Base-by-base conservation (phyloP, 2,797 vertebrate genomes). In the Apogon hyalosoma region DNA sequence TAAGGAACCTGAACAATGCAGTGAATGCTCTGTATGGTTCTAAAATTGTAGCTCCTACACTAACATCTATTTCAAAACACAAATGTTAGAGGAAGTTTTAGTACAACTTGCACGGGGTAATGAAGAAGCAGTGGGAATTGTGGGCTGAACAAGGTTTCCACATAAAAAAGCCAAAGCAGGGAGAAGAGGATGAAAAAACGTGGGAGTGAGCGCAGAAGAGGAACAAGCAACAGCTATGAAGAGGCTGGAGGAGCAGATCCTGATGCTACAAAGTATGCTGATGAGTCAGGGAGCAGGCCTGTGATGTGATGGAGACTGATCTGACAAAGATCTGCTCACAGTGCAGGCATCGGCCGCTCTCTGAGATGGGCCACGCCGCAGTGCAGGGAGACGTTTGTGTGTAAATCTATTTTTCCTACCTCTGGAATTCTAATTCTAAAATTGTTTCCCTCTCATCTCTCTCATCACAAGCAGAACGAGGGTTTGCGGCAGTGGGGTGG, bases 221-320 rank as follows among this genome's bases (percentile, higher is more conserved):
- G 75, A 84, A 77, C 56, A 66, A 80, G 72, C 45, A 3, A 77
- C n/a, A 36, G 67, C 57, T 68, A 66, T 54, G 73, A 82, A 61
- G 56, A 81, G 80, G 73, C 67, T 79, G 71, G 58, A 81, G 70
- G 70, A 89, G 79, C 18, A 55, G 75, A 81, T 85, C 80, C 60
- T 28, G 62, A 62, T 55, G 77, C 83, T 87, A 80, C 79, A 83
- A 87, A 87, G 68, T 78, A 89, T 88, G 88, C 86, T 84, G 88
- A 88, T 90, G 87, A 91, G 87, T 90, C 82, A 90, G 79, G 70
- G 77, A 75, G 83, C 60, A 51, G 63, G 78, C 69, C 69, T 82
- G 75, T 80, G 79, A 87, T 88, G 87, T 86, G 87, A 88, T 73
- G 75, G 85, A 88, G 77, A 69, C 70, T 43, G 79, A 90, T 88